Evolutionary conservation across 2,888 invertebrate species (phyloP), one percentile per base, ranked within the genome.

Genomic region (Lochmaea crataegi): DNA sequence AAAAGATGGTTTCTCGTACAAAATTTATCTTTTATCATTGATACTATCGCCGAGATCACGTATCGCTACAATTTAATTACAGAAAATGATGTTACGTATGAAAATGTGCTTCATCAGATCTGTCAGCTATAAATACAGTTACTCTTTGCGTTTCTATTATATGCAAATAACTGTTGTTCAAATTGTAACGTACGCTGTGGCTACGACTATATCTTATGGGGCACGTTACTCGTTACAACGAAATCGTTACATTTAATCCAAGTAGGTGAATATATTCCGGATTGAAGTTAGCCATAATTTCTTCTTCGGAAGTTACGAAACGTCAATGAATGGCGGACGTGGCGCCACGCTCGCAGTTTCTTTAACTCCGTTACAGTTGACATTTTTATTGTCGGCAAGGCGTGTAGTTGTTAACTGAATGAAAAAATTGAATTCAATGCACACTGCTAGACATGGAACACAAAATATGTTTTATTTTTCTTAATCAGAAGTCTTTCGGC

Each of bases 91-190:
- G 75, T 72, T 77, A 67, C 18, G 41, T 65, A 75, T 74, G 74
- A 82, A 83, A 82, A 80, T 79, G 79, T 79, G 76, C 82, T 82
- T 78, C 81, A 83, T 83, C 82, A 83, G 80, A 80, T 80, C 78
- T 80, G 81, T 81, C 82, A 75, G 79, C 78, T 76, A 80, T 84
- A 83, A 83, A 84, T 82, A 82, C 82, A 72, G 75, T 75, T 79
- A 82, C 48, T 16, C 60, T 67, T 32, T 60, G 80, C 82, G 82
- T 82, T 81, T 82, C 84, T 83, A 85, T 85, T 85, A 84, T 85
- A 85, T 85, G 85, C 85, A 84, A 85, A 85, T 85, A 82, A 80
- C 81, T 80, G 81, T 79, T 81, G 83, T 82, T 83, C 82, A 81
- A 82, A 82, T 80, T 80, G 80, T 81, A 81, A 81, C 79, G 79